Evolutionary conservation across 2,113 vertebrate species (phyloP).

Genomic region (Syngnathus scovelli): DNA sequence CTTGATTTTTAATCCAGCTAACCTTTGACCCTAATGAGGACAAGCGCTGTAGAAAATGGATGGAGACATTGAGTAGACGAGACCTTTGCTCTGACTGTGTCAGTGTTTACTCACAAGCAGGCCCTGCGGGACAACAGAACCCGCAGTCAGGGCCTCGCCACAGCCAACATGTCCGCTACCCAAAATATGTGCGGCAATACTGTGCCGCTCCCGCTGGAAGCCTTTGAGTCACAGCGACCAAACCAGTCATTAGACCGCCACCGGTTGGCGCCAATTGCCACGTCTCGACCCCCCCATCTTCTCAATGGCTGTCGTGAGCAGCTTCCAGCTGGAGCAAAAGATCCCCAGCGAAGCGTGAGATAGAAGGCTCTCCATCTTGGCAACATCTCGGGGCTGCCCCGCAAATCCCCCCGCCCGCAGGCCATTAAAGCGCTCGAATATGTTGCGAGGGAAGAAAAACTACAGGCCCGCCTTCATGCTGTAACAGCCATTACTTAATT

Average conservation of each 20-base stretch:
- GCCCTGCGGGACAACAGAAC: conserved; percentile 52
- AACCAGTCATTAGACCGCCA: conserved; percentile 65
- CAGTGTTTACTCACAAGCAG: conserved; percentile 52
- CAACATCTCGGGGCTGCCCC: conserved; percentile 67
- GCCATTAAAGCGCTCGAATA: conserved; percentile 70
- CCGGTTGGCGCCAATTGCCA: conserved; percentile 67
- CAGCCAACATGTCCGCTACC: conserved; percentile 55
- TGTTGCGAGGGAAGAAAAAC: conserved; percentile 70
- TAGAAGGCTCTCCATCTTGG: conserved; percentile 69
- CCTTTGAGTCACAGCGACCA: conserved; percentile 60
- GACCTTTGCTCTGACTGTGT: conserved; percentile 15
- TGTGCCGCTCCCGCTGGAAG: conserved; percentile 61
- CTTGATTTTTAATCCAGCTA: not conserved
- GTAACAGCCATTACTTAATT: conserved; percentile 82
- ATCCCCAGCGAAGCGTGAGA: conserved; percentile 67
- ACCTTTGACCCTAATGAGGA: not conserved
- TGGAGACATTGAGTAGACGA: not conserved
- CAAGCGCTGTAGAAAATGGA: not conserved
- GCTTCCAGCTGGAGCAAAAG: conserved; percentile 74
- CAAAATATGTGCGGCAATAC: conserved; percentile 69
- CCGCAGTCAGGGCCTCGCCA: conserved; percentile 44
- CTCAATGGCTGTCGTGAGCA: conserved; percentile 54
- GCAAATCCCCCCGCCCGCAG: conserved; percentile 58
- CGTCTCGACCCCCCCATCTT: conserved; percentile 38
- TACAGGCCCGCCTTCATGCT: conserved; percentile 74